These are phyloP conservation scores for Aurelia coerulea DNA, from an alignment of 30 jellyfish, hydroid and myxozoan species.

Conservation along the genomic window DNA sequence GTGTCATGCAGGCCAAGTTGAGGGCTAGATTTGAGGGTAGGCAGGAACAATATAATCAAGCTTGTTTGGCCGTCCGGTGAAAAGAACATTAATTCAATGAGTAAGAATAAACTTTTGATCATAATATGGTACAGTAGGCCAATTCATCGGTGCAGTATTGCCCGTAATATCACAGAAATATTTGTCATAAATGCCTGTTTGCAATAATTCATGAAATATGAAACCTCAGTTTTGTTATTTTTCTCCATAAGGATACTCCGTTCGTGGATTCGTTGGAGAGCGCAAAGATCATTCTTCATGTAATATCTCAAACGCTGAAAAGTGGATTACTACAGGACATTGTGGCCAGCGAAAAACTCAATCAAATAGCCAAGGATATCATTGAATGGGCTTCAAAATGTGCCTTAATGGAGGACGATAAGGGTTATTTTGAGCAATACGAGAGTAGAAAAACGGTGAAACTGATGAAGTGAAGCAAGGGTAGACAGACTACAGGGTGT, in stretches of 20 bases:
- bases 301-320: background rate
- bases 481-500: no score
- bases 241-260: conserved; percentile 20
- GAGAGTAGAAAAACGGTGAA: no score
- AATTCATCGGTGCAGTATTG: no score
- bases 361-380: conserved; percentile 12
- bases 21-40: no score
- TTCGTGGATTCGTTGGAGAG: conserved; percentile 45
- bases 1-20: no score
- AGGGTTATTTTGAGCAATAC: conserved; percentile 3
- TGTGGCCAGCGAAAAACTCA: background rate
- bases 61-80: no score
- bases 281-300: conserved; percentile 34
- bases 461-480: no score
- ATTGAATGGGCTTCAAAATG: conserved; percentile 9
- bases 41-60: no score
- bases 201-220: no score
- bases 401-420: background rate
- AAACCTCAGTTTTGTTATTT: background rate
- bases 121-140: no score
- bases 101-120: no score
- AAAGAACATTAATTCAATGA: no score
- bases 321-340: background rate
- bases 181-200: background rate
- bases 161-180: background rate